phyloP scores from a whole-genome alignment of 1,140 invertebrate species.

The Drosophila kohkoa region DNA sequence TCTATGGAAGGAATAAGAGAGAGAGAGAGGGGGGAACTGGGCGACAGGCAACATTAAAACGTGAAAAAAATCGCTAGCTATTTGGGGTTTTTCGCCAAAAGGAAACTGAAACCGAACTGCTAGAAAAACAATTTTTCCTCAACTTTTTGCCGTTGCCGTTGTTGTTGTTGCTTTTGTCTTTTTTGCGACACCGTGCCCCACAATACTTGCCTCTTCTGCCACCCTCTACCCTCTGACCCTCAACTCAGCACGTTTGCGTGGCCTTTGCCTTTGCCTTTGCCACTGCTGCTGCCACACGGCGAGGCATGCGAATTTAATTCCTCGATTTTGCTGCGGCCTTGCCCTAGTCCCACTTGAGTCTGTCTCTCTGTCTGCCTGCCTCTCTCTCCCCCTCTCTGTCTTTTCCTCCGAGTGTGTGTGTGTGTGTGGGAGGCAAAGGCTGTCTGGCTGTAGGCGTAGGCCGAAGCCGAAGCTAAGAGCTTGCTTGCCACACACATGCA shows the following conservation, averaged over 20 bases:
- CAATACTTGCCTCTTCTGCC: constrained; percentile 19
- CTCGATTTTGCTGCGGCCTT: constrained; percentile 70
- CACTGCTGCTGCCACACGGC: constrained; percentile 61
- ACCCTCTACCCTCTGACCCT: neutral
- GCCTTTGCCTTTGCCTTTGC: constrained; percentile 26
- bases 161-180: constrained; percentile 23
- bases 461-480: constrained; percentile 25
- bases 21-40: neutral
- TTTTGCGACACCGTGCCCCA: constrained; percentile 15
- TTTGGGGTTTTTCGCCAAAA: constrained; percentile 42
- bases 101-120: constrained; percentile 55
- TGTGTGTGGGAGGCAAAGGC: constrained; percentile 15
- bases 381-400: neutral
- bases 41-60: constrained; percentile 51
- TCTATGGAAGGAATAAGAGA: neutral
- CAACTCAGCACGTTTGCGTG: constrained; percentile 21
- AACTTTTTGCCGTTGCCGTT: constrained; percentile 50
- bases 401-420: constrained; percentile 7
- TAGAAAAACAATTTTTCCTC: constrained; percentile 73
- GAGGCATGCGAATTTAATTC: constrained; percentile 70
- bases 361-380: constrained; percentile 28
- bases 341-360: constrained; percentile 67
- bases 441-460: constrained; percentile 44
- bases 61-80: constrained; percentile 55
- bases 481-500: constrained; percentile 41